These are phyloP conservation scores for Phainopepla nitens DNA, from an alignment of 2,113 vertebrate genomes.

Conservation along the genomic window DNA sequence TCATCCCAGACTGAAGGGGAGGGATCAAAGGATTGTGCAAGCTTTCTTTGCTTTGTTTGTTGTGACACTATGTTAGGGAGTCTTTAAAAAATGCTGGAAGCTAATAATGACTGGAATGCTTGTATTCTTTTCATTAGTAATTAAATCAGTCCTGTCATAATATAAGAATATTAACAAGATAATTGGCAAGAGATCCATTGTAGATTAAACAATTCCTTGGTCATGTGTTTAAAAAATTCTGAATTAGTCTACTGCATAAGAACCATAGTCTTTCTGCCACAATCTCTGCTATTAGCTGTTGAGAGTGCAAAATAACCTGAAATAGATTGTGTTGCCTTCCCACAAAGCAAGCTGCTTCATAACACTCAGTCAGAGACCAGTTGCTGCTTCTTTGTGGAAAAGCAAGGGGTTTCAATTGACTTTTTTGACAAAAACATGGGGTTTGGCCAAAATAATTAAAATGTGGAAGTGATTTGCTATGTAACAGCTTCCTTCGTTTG, in stretches of 20 bases:
- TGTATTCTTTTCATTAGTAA: background rate
- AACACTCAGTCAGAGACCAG: background rate
- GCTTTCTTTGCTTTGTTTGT: slow-evolving; percentile 2
- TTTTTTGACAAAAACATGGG: slow-evolving; percentile 29
- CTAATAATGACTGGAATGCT: background rate
- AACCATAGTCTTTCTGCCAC: background rate
- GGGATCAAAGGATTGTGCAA: background rate
- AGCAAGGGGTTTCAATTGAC: slow-evolving; percentile 6
- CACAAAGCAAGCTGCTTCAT: background rate
- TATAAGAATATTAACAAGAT: background rate
- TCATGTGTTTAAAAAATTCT: background rate
- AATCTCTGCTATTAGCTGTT: background rate
- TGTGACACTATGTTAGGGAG: background rate
- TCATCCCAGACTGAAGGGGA: background rate
- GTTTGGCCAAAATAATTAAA: slow-evolving; percentile 54
- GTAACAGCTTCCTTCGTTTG: slow-evolving; percentile 60
- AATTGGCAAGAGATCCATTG: background rate
- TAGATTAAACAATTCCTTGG: background rate
- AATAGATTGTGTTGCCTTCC: background rate
- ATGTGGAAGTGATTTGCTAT: slow-evolving; percentile 42
- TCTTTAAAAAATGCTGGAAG: background rate
- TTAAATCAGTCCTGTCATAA: background rate
- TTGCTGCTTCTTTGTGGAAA: slow-evolving; percentile 4
- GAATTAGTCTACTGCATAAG: background rate
- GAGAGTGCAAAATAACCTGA: background rate